Conservation (phyloP, 2,113 vertebrate species). For the Pterocles orientalis region DNA sequence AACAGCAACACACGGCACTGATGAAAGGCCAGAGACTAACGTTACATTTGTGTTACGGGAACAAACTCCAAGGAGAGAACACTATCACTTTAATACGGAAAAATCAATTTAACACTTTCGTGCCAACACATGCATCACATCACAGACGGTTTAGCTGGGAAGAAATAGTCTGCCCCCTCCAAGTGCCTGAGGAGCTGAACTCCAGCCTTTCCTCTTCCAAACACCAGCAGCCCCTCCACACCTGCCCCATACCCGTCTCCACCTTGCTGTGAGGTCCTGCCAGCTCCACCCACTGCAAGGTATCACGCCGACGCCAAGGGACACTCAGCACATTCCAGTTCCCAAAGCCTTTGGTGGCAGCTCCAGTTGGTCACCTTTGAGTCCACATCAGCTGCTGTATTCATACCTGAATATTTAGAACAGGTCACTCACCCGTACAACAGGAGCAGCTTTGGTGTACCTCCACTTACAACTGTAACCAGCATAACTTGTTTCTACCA, state of each 20-base stretch:
- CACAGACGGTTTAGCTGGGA: not conserved
- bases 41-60: not conserved
- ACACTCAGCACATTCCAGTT: not conserved
- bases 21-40: not conserved
- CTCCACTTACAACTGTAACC: not conserved
- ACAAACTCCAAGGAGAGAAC: not conserved
- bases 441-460: not conserved
- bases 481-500: not conserved
- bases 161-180: not conserved
- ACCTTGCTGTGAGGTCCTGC: not conserved
- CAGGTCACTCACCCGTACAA: not conserved
- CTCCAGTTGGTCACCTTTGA: not conserved
- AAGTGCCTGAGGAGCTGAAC: not conserved
- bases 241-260: fast-evolving
- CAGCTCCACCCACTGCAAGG: not conserved
- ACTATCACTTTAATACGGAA: not conserved
- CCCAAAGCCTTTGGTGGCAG: not conserved
- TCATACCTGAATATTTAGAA: not conserved
- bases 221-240: not conserved
- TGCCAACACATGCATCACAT: not conserved
- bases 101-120: not conserved
- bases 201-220: not conserved
- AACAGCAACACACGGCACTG: not conserved
- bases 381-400: not conserved
- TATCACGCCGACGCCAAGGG: fast-evolving